Base-by-base conservation (phyloP, 2,113 vertebrate species). In the Microcebus lehilahytsara region DNA sequence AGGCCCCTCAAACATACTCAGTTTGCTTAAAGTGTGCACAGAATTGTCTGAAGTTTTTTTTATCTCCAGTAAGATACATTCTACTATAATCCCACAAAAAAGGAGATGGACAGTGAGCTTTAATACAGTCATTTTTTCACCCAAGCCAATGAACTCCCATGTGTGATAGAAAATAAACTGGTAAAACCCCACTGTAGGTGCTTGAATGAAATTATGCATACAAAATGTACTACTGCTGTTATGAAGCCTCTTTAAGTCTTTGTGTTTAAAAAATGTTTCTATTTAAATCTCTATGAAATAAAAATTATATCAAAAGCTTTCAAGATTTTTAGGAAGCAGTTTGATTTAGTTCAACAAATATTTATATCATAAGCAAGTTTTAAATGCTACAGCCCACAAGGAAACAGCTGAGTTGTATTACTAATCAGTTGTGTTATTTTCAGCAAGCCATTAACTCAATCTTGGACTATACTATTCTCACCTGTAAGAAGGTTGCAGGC, bases 221-320 rank as follows among this genome's bases (percentile, higher is more conserved):
- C n/a, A 90, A 90, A 84, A 72, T 86, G 17, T 56, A 92, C 56
- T 53, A 62, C 23, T 12, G 22, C 12, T 20, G 13, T 40, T 40
- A 72, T 42, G 25, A 88, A 93, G 6, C 22, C 53, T 51, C 40
- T 64, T 58, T 66, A 58, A 75, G 4, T 91, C 32, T 85, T 51
- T 22, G 2, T 25, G 5, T 66, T 91, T 60, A 86, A 96, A 96
- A 85, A 13, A 19, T 42, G 58, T 96, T 95, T 93, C 17, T 60
- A 17, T 60, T 94, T 94, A 81, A 94, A 89, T 71, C 9, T 11
- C 32, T 53, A 34, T 79, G 66, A 93, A 91, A 93, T 78, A 49
- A 66, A 87, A 74, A 78, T 72, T 80, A 88, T 79, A 62, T 42
- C 2, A 69, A 80, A 95, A 62, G 10, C 42, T 0, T 40, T 8